Evolutionary conservation across 2,113 vertebrate genomes (phyloP).

Genomic region (Cephalophus harveyi): DNA sequence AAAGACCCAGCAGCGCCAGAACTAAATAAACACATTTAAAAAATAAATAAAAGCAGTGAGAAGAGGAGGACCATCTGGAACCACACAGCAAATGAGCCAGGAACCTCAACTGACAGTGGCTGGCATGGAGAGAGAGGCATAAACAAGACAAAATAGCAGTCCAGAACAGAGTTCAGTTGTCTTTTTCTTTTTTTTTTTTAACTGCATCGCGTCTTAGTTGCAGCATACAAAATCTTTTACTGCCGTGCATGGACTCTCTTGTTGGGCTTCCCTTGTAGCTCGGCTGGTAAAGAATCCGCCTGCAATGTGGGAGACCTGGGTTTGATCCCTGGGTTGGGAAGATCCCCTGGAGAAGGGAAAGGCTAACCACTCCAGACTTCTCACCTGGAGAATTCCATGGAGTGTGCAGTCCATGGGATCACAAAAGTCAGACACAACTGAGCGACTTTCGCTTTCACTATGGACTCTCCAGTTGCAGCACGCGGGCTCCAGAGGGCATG

Average conservation of each 20-base stretch:
- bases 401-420: neutral
- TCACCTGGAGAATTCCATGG: neutral
- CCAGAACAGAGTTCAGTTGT: neutral
- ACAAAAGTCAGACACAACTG: neutral
- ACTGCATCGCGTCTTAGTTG: neutral
- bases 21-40: neutral
- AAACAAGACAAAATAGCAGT: neutral
- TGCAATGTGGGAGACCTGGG: neutral
- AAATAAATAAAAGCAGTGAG: neutral
- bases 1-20: no score
- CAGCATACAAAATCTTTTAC: neutral
- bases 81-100: neutral
- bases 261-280: neutral
- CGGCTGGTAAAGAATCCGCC: neutral
- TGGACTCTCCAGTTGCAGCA: neutral
- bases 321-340: neutral
- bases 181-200: neutral
- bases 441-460: rapidly evolving
- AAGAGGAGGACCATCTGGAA: neutral
- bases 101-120: neutral
- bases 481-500: neutral
- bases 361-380: neutral
- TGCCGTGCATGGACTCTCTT: neutral
- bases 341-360: neutral
- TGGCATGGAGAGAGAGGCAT: neutral